These are phyloP conservation scores for Ischnus inquisitorius DNA, from an alignment of 2,888 invertebrate species.

Conservation along the genomic window DNA sequence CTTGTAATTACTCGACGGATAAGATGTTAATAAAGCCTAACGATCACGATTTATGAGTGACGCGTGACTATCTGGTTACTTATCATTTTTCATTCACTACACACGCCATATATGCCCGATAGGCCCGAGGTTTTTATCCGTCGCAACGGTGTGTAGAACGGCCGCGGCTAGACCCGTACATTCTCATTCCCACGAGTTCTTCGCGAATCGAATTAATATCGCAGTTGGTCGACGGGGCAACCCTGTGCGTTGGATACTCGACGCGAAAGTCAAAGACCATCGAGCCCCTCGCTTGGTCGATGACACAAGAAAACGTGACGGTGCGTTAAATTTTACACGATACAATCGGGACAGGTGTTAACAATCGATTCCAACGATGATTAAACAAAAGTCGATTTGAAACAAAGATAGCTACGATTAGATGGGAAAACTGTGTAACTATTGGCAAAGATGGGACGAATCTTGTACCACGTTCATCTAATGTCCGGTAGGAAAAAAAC, in stretches of 20 bases:
- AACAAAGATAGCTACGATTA: neutral
- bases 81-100: conserved; percentile 19
- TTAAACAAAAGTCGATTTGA: neutral
- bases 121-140: conserved; percentile 2
- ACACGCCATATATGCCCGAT: conserved; percentile 34
- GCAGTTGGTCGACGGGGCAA: conserved; percentile 56
- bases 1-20: conserved; percentile 20
- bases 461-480: too few relatives aligned
- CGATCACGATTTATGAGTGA: conserved; percentile 59
- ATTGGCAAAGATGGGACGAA: too few relatives aligned
- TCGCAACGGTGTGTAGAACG: neutral
- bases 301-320: conserved; percentile 56
- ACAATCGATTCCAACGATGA: neutral
- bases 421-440: too few relatives aligned
- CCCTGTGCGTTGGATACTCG: conserved; percentile 11
- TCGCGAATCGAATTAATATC: conserved; percentile 59
- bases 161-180: conserved; percentile 30
- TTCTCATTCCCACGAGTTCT: conserved; percentile 66
- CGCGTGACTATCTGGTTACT: conserved; percentile 45
- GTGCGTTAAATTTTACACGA: conserved; percentile 7
- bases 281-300: conserved; percentile 28
- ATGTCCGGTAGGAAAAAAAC: too few relatives aligned
- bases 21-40: conserved; percentile 30
- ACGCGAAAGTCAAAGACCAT: conserved; percentile 62
- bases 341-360: neutral